Evolutionary conservation across 2,888 invertebrate species (phyloP).

Genomic region (Euclidia mi): DNA sequence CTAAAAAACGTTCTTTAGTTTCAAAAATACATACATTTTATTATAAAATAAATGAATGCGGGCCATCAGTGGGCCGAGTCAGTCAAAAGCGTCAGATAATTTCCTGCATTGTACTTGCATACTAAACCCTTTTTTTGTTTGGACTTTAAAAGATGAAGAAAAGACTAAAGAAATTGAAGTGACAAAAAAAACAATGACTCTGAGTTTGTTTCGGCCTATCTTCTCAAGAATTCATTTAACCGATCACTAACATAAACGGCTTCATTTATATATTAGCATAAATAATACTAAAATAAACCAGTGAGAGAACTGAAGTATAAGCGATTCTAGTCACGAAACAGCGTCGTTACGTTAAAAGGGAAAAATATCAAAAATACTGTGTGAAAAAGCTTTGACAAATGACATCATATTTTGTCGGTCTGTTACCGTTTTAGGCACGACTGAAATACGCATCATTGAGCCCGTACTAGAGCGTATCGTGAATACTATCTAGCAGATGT

Average conservation of each 20-base stretch:
- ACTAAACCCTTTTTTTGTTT: too few relatives aligned
- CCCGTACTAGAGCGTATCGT: not conserved
- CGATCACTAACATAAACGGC: constrained; percentile 1
- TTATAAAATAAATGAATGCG: too few relatives aligned
- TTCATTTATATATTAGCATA: constrained; percentile 4
- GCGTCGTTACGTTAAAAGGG: constrained; percentile 17
- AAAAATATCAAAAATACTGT: constrained; percentile 7
- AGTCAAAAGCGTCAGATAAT: too few relatives aligned
- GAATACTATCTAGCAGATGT: constrained; percentile 1
- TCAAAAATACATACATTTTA: too few relatives aligned
- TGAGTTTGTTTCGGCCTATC: too few relatives aligned
- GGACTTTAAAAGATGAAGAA: too few relatives aligned
- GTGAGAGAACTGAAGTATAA: constrained; percentile 9
- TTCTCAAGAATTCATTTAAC: too few relatives aligned
- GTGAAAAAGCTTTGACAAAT: constrained; percentile 14
- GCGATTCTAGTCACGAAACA: constrained; percentile 17
- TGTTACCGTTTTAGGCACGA: constrained; percentile 1
- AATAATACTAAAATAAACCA: constrained; percentile 1
- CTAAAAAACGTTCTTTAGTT: too few relatives aligned
- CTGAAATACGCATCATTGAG: constrained; percentile 1
- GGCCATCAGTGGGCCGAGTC: too few relatives aligned
- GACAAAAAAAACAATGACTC: too few relatives aligned
- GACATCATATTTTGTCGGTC: constrained; percentile 15
- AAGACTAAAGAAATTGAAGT: too few relatives aligned
- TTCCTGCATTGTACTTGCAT: too few relatives aligned